Conservation (phyloP, 1,140 invertebrate species). For the Eciton burchellii region DNA sequence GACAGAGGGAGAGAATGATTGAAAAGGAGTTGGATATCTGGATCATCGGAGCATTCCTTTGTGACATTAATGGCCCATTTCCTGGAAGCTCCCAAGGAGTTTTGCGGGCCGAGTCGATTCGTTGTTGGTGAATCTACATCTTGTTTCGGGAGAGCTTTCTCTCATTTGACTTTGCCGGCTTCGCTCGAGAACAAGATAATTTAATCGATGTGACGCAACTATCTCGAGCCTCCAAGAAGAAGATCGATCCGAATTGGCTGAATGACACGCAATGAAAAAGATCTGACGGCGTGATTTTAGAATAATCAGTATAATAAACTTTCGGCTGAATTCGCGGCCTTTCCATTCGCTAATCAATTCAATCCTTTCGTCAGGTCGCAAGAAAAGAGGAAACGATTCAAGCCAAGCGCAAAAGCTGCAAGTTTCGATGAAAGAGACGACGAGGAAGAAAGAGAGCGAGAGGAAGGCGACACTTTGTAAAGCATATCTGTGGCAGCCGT, state of each 20-base stretch:
- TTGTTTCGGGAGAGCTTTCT: constrained; percentile 19
- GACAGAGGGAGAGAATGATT: too few species aligned
- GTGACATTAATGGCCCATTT: constrained; percentile 22
- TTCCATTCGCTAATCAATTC: constrained; percentile 20
- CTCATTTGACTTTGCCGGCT: not conserved
- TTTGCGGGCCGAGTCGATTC: constrained; percentile 16
- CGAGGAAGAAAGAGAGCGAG: constrained; percentile 2
- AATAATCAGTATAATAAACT: constrained; percentile 7
- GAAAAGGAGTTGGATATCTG: not conserved
- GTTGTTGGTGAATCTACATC: constrained; percentile 14
- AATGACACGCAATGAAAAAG: not conserved
- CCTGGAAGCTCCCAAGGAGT: not conserved
- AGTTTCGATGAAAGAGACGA: not conserved
- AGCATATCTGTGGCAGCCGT: constrained; percentile 47
- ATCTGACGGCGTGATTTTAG: not conserved
- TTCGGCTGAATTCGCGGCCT: not conserved
- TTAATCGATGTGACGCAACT: not conserved
- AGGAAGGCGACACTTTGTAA: constrained; percentile 12
- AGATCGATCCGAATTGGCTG: constrained; percentile 10
- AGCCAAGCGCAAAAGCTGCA: constrained; percentile 43
- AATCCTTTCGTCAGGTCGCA: not conserved
- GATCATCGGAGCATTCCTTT: constrained; percentile 8
- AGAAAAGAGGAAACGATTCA: constrained; percentile 26
- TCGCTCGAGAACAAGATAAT: not conserved
- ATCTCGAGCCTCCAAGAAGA: not conserved